Base-by-base conservation (phyloP, 2,888 invertebrate species). In the Sphaerophoria taeniata region DNA sequence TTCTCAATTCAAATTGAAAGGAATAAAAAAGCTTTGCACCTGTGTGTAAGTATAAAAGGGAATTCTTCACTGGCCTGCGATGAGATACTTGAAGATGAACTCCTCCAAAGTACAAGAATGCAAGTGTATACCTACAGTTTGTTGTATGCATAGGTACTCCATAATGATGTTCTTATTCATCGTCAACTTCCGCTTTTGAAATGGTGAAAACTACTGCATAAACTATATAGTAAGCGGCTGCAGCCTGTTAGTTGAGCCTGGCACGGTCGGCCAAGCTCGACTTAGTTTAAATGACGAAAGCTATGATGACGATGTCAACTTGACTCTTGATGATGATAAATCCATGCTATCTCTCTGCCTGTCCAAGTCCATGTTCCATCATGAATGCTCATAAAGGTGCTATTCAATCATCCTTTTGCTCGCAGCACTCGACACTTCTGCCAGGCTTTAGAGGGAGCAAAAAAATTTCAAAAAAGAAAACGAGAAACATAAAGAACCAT, bases 141-240 rank as follows among this genome's bases (percentile, higher is more conserved):
- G 43, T 24, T 43, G 12, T 9, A 9, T 43, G 43, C 12, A 43
- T 11, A 43, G 11, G 69, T 70, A 39, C 83, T 84, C 60, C 72
- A 61, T 84, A 84, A 84, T 72, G 84, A 80, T 80, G 84, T 72
- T 65, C 80, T 67, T 53, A 80, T 75, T 84, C 84, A 80, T 69
- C 80, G 65, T 47, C 74, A 83, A 83, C 83, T 79, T 83, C 83
- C 83, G 74, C 70, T 49, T 24, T 24, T 24, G 24, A 24, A 24
- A 24, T 24, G 24, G 2, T 70, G 58, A 58, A 70, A 83, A 71
- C 74, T 67, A 56, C 14, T 67, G 16, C 34, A 61, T 45, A 63
- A 31, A 63, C 45, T 33, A 12, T 11, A 0, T n/a, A 47, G 9
- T 47, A 45, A 31, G 33, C 61, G n/a, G 67, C 24, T 24, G 24